phyloP scores from a whole-genome alignment of 2,888 invertebrate species.

The Eupithecia centaureata region DNA sequence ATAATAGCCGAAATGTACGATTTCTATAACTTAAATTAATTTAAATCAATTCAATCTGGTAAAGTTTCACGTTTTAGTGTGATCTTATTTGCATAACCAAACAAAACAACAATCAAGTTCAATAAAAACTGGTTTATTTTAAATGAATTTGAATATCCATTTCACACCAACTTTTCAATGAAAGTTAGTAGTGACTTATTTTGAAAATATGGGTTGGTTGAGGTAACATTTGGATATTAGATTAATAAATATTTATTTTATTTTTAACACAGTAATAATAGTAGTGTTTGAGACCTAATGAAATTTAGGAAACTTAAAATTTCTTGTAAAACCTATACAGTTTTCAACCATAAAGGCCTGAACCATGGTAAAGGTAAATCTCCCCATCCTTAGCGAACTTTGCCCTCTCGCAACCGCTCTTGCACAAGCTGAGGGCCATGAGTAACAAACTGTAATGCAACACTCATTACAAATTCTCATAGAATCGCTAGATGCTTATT shows the following conservation, averaged over 20 bases:
- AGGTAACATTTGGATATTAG: too few relatives aligned
- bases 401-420: constrained; percentile 29
- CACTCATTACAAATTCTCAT: constrained; percentile 18
- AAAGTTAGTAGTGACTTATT: neutral
- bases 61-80: constrained; percentile 38
- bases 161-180: constrained; percentile 1
- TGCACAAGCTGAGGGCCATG: constrained; percentile 32
- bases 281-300: neutral
- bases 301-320: neutral
- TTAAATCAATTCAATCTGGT: constrained; percentile 28
- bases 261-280: too few relatives aligned
- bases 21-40: constrained; percentile 31
- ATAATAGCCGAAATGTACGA: constrained; percentile 21
- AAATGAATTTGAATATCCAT: constrained; percentile 14
- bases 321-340: neutral
- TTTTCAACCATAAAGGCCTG: neutral
- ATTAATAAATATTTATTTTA: too few relatives aligned
- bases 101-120: constrained; percentile 32
- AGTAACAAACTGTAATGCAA: constrained; percentile 20
- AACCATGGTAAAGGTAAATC: constrained; percentile 6
- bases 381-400: constrained; percentile 33
- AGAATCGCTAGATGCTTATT: constrained; percentile 12
- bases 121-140: constrained; percentile 26
- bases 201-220: neutral
- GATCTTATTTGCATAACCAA: constrained; percentile 36